Percentiles rank a stretch among this genome's conserved stretches.
These are phyloP conservation scores for Vandiemenella viatica DNA, from an alignment of 2,888 invertebrate species.

Conservation along the genomic window DNA sequence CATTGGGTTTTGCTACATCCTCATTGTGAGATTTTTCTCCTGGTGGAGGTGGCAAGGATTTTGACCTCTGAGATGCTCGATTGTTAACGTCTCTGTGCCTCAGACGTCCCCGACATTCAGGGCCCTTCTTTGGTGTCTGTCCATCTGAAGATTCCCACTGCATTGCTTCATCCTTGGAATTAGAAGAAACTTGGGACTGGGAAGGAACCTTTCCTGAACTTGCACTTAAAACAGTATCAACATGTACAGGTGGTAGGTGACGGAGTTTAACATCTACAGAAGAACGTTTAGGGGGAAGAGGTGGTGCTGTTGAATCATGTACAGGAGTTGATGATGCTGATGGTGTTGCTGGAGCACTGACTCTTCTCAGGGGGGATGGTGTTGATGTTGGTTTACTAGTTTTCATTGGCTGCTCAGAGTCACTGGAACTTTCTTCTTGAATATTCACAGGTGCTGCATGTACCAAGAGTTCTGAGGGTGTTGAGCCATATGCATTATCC, in stretches of 20 bases:
- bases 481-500: slow-evolving; percentile 18
- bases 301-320: slow-evolving; percentile 39
- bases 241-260: slow-evolving; percentile 48
- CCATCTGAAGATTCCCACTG: slow-evolving; percentile 10
- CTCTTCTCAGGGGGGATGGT: not conserved
- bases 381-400: not conserved
- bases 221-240: slow-evolving; percentile 32
- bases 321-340: slow-evolving; percentile 4
- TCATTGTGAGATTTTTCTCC: slow-evolving; percentile 12
- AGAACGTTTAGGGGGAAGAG: slow-evolving; percentile 40
- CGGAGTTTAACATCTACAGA: slow-evolving; percentile 29
- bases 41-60: slow-evolving; percentile 18
- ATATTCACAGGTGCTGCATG: slow-evolving; percentile 21
- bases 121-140: slow-evolving; percentile 9
- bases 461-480: slow-evolving; percentile 14
- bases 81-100: slow-evolving; percentile 20
- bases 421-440: slow-evolving; percentile 15
- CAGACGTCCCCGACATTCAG: slow-evolving; percentile 21
- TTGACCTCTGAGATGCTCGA: slow-evolving; percentile 20
- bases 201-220: slow-evolving; percentile 18
- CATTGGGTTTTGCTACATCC: not conserved
- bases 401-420: not conserved
- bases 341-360: not conserved
- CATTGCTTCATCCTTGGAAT: slow-evolving; percentile 9
- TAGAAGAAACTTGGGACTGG: slow-evolving; percentile 8